These are phyloP conservation scores for Hydropsyche tenuis DNA, from an alignment of 1,140 invertebrate species.

Conservation along the genomic window DNA sequence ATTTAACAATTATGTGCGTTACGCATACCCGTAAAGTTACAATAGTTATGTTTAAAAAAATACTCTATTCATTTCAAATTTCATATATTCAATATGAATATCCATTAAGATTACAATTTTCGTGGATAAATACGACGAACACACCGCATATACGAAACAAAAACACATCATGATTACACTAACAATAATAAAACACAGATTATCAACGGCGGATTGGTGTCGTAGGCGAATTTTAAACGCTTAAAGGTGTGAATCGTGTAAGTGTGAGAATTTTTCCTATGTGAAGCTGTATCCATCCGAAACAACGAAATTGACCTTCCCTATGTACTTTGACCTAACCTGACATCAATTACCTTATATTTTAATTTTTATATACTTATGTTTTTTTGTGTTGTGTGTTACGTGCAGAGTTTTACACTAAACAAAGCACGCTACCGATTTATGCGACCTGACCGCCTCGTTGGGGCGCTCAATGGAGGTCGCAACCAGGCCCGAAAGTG, in stretches of 20 bases:
- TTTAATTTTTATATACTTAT: slow-evolving; percentile 18
- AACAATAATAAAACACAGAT: not conserved
- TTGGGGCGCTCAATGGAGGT: no score
- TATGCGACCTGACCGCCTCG: not conserved
- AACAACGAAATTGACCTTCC: no score
- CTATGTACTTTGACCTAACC: no score
- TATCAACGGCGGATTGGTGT: not conserved
- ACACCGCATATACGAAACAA: not conserved
- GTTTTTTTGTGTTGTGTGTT: not conserved
- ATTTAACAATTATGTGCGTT: slow-evolving; percentile 13
- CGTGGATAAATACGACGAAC: not conserved
- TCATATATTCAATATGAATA: not conserved
- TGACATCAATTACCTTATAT: no score
- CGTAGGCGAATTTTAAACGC: no score
- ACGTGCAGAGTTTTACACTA: slow-evolving; percentile 30
- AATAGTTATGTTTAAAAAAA: not conserved
- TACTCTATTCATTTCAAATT: not conserved
- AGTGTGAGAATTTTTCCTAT: not conserved
- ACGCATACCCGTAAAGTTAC: slow-evolving; percentile 12
- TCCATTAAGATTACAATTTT: not conserved
- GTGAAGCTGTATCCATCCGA: slow-evolving; percentile 12
- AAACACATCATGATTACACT: not conserved
- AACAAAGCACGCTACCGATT: slow-evolving; percentile 38
- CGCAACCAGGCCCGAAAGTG: no score
- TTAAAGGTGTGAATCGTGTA: no score